phyloP scores from a whole-genome alignment of 2,888 invertebrate species.

The Salticus scenicus region DNA sequence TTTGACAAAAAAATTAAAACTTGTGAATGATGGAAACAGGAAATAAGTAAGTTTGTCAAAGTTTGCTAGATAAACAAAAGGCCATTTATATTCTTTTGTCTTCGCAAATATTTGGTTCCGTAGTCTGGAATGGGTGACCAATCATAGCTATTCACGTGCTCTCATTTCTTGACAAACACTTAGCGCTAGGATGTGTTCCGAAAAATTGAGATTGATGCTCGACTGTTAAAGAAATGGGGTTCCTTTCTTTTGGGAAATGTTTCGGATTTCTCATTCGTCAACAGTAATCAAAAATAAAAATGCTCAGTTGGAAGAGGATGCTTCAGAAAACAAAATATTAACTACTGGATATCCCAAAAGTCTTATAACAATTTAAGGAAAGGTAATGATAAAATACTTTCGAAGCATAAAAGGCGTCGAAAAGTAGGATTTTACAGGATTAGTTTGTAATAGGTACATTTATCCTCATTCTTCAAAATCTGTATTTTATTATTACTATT shows the following conservation, averaged over 20 bases:
- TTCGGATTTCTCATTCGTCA: not conserved
- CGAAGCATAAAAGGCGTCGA: too few relatives aligned
- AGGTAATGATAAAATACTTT: too few relatives aligned
- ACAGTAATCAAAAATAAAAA: too few relatives aligned
- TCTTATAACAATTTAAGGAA: too few relatives aligned
- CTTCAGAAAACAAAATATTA: too few relatives aligned
- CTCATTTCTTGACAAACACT: conserved; percentile 5
- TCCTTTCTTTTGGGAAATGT: not conserved
- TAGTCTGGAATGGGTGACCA: conserved; percentile 9
- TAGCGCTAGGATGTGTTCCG: not conserved
- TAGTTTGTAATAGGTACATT: too few relatives aligned
- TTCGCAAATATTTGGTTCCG: conserved; percentile 3
- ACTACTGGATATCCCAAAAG: too few relatives aligned
- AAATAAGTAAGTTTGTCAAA: conserved; percentile 12
- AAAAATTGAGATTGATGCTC: conserved; percentile 6
- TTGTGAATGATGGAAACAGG: not conserved
- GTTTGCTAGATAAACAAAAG: conserved; percentile 5
- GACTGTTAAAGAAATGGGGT: not conserved
- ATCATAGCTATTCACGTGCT: not conserved
- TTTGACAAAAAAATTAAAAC: not conserved
- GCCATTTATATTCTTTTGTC: conserved; percentile 5
- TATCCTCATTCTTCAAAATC: too few relatives aligned
- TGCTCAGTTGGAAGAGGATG: too few relatives aligned
- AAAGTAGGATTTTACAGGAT: too few relatives aligned
- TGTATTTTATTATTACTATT: too few relatives aligned